Evolutionary conservation across 2,888 invertebrate species (phyloP).

Genomic region (Oeneis ivallda): DNA sequence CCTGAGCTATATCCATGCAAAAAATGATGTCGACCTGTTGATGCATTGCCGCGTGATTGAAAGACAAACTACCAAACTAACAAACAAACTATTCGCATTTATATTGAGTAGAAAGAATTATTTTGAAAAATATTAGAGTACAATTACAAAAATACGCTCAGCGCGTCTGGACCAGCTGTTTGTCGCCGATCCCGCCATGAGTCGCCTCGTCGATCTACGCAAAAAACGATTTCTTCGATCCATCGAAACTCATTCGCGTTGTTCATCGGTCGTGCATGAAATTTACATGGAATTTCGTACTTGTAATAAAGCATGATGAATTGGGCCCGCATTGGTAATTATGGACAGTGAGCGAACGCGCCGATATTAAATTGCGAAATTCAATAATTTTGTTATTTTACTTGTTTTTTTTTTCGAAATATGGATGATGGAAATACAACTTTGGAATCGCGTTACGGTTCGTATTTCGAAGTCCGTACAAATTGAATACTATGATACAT

Average conservation of each 20-base stretch:
- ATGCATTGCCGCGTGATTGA: too few species aligned
- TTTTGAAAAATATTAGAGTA: too few species aligned
- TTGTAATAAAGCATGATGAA: slow-evolving; percentile 81
- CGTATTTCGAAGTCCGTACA: slow-evolving; percentile 1
- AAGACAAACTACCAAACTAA: too few species aligned
- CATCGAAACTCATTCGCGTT: slow-evolving; percentile 68
- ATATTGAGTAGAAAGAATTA: too few species aligned
- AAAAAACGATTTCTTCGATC: slow-evolving; percentile 66
- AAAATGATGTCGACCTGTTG: too few species aligned
- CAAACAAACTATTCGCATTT: too few species aligned
- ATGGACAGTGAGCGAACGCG: slow-evolving; percentile 68
- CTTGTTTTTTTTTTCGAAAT: slow-evolving; percentile 40
- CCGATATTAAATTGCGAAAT: slow-evolving; percentile 74
- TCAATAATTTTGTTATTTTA: slow-evolving; percentile 73
- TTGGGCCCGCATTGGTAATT: slow-evolving; percentile 79
- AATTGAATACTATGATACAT: not conserved
- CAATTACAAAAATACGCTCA: too few species aligned
- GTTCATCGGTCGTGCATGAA: slow-evolving; percentile 67
- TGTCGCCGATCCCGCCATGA: not conserved
- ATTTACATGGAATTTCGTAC: slow-evolving; percentile 80
- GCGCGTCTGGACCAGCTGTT: too few species aligned
- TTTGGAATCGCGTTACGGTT: slow-evolving; percentile 14
- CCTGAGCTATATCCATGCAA: too few species aligned
- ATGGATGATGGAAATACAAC: slow-evolving; percentile 41
- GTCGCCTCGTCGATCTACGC: slow-evolving; percentile 10